Base-by-base conservation (phyloP, 30 jellyfish, hydroid and myxozoan genomes). In the Aurelia aurita region DNA sequence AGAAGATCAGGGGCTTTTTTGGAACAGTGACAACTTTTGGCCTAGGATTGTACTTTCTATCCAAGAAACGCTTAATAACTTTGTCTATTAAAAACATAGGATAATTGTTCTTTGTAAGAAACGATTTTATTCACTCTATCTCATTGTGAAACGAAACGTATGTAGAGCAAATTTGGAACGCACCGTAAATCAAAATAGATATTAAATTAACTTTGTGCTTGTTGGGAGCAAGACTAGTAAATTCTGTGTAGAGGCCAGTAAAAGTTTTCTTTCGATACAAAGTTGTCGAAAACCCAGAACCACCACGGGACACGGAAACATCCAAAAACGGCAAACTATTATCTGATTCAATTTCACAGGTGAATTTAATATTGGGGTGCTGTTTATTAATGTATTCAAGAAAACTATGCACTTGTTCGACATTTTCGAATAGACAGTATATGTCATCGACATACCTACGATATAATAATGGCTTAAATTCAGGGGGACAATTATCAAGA, bases 331-430 rank as follows among this genome's bases (percentile, higher is more conserved):
- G 46, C 46, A 34, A 34, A 34, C 6, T 34, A 34, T 34, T 34
- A 34, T 64, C 29, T 15, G 29, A 64, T 64, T 64, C 43, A 64
- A 64, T 26, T 64, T 18, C 76, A 64, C 20, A 20, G 3, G 76
- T 64, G 76, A 64, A 64, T 15, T 64, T 22, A 26, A 64, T 64
- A 29, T 64, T 64, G 3, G 76, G 62, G 76, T 64, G 76, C 31
- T 18, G 7, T 25, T 29, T 64, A 26, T 64, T 26, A 8, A 10
- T 3, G 2, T 64, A 2, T 10, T 64, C 73, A 16, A 61, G 73
- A 20, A 61, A 61, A 16, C 27, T 3, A 1, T 61, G 32, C 45
- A 14, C 2, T 19, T 61, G 5, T 20, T 61, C 32, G 13, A 20
- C 13, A 61, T 61, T 39, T 12, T 61, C 19, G 27, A 55, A 3